Conservation (phyloP, 2,888 invertebrate genomes). For the Drosophila melanosoma region DNA sequence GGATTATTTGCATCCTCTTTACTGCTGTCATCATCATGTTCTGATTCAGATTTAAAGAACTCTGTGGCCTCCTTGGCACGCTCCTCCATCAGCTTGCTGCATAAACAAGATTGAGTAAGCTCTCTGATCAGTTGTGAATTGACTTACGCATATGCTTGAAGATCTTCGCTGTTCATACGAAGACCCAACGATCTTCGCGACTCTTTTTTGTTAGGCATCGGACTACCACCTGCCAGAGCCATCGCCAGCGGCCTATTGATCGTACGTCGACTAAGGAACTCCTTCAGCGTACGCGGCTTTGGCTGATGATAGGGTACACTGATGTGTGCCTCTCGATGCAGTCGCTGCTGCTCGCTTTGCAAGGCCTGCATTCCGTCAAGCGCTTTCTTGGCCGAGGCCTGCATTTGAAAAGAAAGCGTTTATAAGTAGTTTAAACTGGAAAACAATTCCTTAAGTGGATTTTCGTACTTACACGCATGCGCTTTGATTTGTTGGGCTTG, state of each 20-base stretch:
- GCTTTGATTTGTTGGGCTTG: constrained; percentile 52
- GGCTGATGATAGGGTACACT: constrained; percentile 95
- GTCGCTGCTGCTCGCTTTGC: constrained; percentile 93
- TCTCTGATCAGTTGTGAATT: not conserved
- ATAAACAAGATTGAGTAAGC: not conserved
- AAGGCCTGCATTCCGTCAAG: constrained; percentile 90
- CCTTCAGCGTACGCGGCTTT: constrained; percentile 91
- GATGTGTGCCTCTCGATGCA: constrained; percentile 90
- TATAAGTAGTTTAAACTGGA: not conserved
- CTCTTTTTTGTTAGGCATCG: constrained; percentile 54
- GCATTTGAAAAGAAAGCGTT: constrained; percentile 35
- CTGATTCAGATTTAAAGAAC: constrained; percentile 90
- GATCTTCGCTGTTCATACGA: constrained; percentile 89
- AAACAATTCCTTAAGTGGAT: not conserved
- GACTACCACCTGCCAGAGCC: constrained; percentile 57
- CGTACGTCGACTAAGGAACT: constrained; percentile 88
- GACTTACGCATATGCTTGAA: constrained; percentile 88
- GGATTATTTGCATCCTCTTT: constrained; percentile 35
- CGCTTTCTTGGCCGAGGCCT: constrained; percentile 89
- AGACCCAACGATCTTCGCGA: constrained; percentile 81
- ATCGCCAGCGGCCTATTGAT: constrained; percentile 68
- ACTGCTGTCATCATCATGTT: constrained; percentile 73
- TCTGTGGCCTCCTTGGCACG: constrained; percentile 90
- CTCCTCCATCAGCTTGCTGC: constrained; percentile 89
- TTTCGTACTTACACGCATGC: constrained; percentile 54